Evolutionary conservation across 2,113 vertebrate species (phyloP).

Genomic region (Atractosteus spatula): DNA sequence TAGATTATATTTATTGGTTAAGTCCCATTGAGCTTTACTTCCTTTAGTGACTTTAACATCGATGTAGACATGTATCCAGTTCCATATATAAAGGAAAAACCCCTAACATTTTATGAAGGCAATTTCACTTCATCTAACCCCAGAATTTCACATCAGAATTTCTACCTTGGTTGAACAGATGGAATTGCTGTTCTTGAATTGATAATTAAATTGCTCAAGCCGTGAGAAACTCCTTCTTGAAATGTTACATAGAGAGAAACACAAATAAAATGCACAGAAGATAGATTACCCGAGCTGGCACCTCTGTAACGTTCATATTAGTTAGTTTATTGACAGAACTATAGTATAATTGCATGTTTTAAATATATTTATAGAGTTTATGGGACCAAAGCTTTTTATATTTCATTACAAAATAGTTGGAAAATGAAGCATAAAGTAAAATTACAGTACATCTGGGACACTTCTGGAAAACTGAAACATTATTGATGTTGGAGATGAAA

Average conservation of each 20-base stretch:
- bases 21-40: constrained; percentile 21
- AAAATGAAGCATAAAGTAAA: too few relatives aligned
- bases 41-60: constrained; percentile 17
- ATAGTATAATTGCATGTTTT: too few relatives aligned
- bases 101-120: constrained; percentile 12
- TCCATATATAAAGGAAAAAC: neutral
- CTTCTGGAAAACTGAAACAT: too few relatives aligned
- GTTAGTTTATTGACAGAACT: too few relatives aligned
- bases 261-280: neutral
- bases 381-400: too few relatives aligned
- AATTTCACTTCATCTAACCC: neutral
- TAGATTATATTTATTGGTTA: constrained; percentile 17
- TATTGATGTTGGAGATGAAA: too few relatives aligned
- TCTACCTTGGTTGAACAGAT: constrained; percentile 8
- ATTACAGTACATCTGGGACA: too few relatives aligned
- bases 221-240: constrained; percentile 8
- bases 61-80: constrained; percentile 21
- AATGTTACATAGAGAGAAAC: neutral
- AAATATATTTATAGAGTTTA: too few relatives aligned
- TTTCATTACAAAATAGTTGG: too few relatives aligned
- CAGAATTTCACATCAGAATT: neutral
- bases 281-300: too few relatives aligned
- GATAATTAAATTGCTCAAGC: constrained; percentile 39
- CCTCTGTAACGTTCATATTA: too few relatives aligned
- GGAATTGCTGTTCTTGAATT: constrained; percentile 16